Percentiles rank a stretch among this genome's conserved stretches.
phyloP scores from a whole-genome alignment of 2,113 vertebrate genomes.

The Scortum barcoo region DNA sequence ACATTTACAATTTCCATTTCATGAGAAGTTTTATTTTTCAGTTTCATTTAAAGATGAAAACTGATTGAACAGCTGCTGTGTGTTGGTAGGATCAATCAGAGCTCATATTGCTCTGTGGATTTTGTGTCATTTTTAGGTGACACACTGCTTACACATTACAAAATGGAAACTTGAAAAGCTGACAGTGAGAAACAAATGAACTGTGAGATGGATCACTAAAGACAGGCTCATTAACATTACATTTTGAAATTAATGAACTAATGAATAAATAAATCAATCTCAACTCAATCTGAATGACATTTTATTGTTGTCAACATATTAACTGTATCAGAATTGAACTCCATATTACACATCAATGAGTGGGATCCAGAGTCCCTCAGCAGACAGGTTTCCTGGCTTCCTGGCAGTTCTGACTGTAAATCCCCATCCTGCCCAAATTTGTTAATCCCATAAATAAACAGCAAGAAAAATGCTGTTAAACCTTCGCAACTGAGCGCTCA shows the following conservation, averaged over 20 bases:
- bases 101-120: neutral
- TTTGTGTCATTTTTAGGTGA: neutral
- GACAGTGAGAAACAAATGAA: too few species aligned
- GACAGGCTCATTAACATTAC: neutral
- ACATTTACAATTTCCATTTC: neutral
- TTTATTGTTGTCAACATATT: neutral
- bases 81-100: neutral
- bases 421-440: conserved; percentile 58
- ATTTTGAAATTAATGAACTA: neutral
- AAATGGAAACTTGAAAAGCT: neutral
- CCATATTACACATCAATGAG: neutral
- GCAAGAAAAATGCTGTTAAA: conserved; percentile 17
- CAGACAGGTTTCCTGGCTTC: conserved; percentile 64
- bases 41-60: neutral
- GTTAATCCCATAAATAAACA: conserved; percentile 72
- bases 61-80: neutral
- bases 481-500: too few species aligned
- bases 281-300: neutral
- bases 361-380: conserved; percentile 3
- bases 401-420: conserved; percentile 29
- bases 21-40: neutral
- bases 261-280: neutral
- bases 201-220: too few species aligned
- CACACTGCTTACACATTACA: too few species aligned
- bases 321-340: neutral